Evolutionary conservation across 2,113 vertebrate species (phyloP).

Genomic region (Xiphophorus maculatus): DNA sequence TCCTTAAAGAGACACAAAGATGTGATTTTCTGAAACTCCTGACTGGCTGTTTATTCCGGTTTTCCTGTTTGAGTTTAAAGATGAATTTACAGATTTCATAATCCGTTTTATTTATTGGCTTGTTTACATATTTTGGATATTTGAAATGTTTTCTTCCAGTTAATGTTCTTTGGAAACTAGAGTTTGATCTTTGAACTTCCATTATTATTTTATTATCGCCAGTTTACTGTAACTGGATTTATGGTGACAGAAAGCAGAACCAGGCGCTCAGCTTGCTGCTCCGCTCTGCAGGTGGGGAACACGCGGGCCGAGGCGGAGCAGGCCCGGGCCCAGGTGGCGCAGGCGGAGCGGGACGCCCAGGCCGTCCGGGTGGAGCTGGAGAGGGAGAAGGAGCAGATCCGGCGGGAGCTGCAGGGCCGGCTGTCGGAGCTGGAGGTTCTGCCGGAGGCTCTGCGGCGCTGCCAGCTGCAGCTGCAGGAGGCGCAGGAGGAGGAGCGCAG

Average conservation of each 20-base stretch:
- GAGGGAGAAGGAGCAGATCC: conserved; percentile 83
- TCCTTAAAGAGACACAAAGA: no score
- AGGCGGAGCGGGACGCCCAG: conserved; percentile 82
- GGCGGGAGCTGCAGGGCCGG: conserved; percentile 81
- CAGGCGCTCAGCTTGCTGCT: neutral
- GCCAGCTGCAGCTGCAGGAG: conserved; percentile 84
- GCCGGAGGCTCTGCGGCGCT: conserved; percentile 84
- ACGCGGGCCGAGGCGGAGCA: conserved; percentile 85
- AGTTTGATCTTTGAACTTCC: no score
- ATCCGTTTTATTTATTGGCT: no score
- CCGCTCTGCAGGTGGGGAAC: conserved; percentile 80
- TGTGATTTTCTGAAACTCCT: no score
- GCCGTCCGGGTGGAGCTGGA: conserved; percentile 80
- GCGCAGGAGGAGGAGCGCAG: conserved; percentile 83
- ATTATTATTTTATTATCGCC: no score
- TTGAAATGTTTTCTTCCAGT: no score
- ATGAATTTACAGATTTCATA: no score
- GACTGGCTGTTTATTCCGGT: no score
- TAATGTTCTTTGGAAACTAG: no score
- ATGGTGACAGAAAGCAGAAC: neutral
- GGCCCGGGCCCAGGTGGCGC: conserved; percentile 80
- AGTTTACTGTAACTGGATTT: no score
- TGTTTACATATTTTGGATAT: no score
- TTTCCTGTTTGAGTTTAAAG: no score
- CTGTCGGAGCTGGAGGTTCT: conserved; percentile 87